Base-by-base conservation (phyloP, 2,797 vertebrate species). In the Micromesistius poutassou region DNA sequence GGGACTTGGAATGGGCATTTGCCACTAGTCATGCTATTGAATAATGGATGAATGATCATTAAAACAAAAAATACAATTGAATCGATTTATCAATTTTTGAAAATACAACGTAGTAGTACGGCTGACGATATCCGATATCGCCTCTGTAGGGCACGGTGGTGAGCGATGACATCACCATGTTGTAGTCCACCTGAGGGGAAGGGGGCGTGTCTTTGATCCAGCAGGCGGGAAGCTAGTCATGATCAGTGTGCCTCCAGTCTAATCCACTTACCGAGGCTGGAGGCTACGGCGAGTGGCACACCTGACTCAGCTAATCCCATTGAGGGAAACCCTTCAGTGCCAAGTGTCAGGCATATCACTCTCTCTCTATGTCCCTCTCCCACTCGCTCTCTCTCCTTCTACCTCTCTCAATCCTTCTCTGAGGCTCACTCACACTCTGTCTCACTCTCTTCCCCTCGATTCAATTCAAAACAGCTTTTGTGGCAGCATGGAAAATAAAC, bases 191-290 rank as follows among this genome's bases (percentile, higher is more conserved):
- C 25, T 74, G 73, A 50, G 74, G n/a, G 36, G 35, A 50, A 38
- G 71, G 30, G 36, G 62, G 25, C 35, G 31, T 72, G 78, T 72
- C 70, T 19, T 80, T 81, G 81, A 88, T 72, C 33, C 79, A 68
- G 75, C 36, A 76, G 71, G 36, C 16, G 22, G 79, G 74, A 77
- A 78, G 62, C 80, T 19, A 78, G 79, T 33, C 22, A 80, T 89
- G 89, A 92, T 91, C 89, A 13, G 42, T 46, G 14, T 46, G 10
- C 42, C 42, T 46, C 5, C 46, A 55, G 16, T 77, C 70, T 89
- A 90, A 92, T 91, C 89, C 87, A 74, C 79, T 87, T 84, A 88
- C 68, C 0, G 33, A 82, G 88, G 83, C 91, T 84, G 87, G 84
- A 80, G 74, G 81, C 87, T 91, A 85, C 87, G 84, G 83, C 7